A percentile compares a stretch with the other conserved stretches of the same genome.
Conservation (phyloP, 2,113 vertebrate genomes). For the Aspiorhynchus laticeps region DNA sequence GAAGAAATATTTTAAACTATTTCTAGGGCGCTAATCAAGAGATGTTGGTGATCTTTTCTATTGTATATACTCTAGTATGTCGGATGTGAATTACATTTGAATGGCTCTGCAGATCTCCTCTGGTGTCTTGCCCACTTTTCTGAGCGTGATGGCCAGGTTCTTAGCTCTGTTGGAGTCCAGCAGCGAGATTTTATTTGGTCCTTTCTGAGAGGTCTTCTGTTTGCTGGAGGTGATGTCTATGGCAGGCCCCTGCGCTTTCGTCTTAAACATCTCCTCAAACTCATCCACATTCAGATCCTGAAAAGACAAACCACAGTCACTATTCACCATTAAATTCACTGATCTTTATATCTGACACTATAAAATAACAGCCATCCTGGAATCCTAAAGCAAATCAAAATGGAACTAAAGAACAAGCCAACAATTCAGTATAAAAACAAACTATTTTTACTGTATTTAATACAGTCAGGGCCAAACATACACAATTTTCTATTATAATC, state of each 20-base stretch:
- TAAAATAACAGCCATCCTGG: background rate
- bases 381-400: background rate
- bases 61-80: background rate
- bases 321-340: background rate
- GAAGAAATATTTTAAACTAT: background rate
- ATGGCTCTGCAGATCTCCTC: slow-evolving; percentile 97
- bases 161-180: slow-evolving; percentile 96
- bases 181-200: slow-evolving; percentile 86
- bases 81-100: slow-evolving; percentile 77
- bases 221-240: slow-evolving; percentile 85
- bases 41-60: background rate
- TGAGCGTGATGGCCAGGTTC: slow-evolving; percentile 95
- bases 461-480: too few species aligned
- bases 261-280: slow-evolving; percentile 98
- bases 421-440: background rate
- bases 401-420: background rate
- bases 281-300: slow-evolving; percentile 94
- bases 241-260: slow-evolving; percentile 90
- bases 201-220: slow-evolving; percentile 86
- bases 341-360: background rate
- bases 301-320: background rate
- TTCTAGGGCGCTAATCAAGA: background rate
- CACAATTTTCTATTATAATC: background rate
- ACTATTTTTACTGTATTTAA: too few species aligned
- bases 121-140: slow-evolving; percentile 87